Conservation (phyloP, 1,140 invertebrate species). For the Zaprionus ornatus region DNA sequence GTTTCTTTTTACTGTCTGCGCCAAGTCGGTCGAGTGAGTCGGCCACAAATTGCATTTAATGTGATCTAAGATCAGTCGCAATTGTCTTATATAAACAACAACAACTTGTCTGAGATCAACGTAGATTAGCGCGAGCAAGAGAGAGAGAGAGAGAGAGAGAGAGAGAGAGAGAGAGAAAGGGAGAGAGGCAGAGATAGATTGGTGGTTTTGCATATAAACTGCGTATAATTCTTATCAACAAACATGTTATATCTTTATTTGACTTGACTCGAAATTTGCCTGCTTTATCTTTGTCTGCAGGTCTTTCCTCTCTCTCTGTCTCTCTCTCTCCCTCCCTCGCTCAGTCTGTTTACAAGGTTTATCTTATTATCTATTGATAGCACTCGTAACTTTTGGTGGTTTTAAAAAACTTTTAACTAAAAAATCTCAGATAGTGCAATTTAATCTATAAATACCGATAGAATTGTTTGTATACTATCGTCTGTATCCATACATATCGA, state of each 20-base stretch:
- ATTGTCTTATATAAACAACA: conserved; percentile 11
- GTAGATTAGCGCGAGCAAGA: neutral
- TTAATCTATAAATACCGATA: neutral
- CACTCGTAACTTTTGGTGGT: neutral
- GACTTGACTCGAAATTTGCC: neutral
- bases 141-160: neutral
- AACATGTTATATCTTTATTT: neutral
- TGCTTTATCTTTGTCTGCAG: neutral
- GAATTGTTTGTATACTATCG: neutral
- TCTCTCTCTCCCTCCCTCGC: neutral
- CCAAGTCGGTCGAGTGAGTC: conserved; percentile 14
- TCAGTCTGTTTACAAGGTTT: neutral
- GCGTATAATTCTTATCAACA: neutral
- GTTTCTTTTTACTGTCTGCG: conserved; percentile 17
- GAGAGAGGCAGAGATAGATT: neutral
- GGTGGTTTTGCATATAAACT: conserved; percentile 1
- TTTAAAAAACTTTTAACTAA: neutral
- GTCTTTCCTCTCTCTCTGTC: neutral
- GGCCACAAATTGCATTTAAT: conserved; percentile 25
- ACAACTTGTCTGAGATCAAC: conserved; percentile 2
- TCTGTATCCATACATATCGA: neutral
- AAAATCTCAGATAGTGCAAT: neutral
- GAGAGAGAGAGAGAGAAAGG: neutral
- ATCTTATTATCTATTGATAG: neutral
- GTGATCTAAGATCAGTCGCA: conserved; percentile 24